Evolutionary conservation across 2,797 vertebrate genomes (phyloP), one percentile per base, ranked within the genome.

Genomic region (Pampus argenteus): DNA sequence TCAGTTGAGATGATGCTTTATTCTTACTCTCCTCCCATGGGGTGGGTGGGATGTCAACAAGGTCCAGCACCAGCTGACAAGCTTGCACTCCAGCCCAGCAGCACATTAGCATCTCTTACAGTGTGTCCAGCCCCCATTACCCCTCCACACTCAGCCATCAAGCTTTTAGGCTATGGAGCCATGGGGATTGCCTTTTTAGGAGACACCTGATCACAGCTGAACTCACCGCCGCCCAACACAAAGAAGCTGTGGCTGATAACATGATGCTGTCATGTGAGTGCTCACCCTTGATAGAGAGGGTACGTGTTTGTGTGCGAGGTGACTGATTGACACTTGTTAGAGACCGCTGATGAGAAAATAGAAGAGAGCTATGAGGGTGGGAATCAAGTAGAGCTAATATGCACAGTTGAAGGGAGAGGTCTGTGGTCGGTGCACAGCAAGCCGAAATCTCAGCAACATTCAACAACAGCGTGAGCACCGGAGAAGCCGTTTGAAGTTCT

Each of bases 161-260:
- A 78, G 82, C 82, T 65, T 71, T 73, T 52, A 64, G 71, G 65
- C 80, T 44, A 44, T 63, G 70, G 87, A 82, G 84, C 87, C 80
- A 51, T 72, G 74, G 88, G 88, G 85, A 91, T 94, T 94, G 86
- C 95, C 95, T 94, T 95, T 95, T 95, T 95, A 94, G 94, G 95
- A 93, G 91, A 91, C 89, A 91, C 92, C 91, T 94, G 88, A 92
- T 89, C 84, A 57, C 82, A 62, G 89, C 72, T 76, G 67, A 80
- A 76, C 66, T 59, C 74, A 34, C 61, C 29, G 3, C 71, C 66
- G 9, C 76, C 72, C 81, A 55, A 77, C 89, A 93, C 89, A 92
- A 90, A 91, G 90, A 89, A 82, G 82, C 88, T 66, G 55, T n/a
- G 68, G 57, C 82, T 88, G 93, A 95, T 93, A 93, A 92, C 60